Conservation (phyloP, 2,888 invertebrate genomes). For the Andrena trimmerana region DNA sequence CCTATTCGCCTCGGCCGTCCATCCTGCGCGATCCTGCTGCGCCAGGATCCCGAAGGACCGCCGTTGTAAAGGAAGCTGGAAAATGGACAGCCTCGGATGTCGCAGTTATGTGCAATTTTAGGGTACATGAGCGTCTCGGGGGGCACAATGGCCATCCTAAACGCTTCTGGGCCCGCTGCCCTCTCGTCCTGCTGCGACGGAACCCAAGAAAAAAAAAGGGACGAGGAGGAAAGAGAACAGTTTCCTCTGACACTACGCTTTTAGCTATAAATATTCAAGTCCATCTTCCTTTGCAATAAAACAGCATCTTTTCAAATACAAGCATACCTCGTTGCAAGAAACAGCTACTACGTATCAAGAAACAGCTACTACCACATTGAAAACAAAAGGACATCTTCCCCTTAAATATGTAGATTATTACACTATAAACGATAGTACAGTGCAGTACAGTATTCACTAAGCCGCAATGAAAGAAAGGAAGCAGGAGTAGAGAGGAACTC, state of each 20-base stretch:
- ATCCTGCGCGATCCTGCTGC: slow-evolving; percentile 59
- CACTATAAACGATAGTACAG: too few relatives aligned
- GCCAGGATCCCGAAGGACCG: slow-evolving; percentile 19
- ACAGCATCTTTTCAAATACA: too few relatives aligned
- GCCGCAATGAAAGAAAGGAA: slow-evolving; percentile 2
- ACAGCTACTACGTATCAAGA: too few relatives aligned
- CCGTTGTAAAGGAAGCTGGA: slow-evolving; percentile 64
- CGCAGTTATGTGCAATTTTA: slow-evolving; percentile 80
- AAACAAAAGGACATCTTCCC: too few relatives aligned
- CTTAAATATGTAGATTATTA: too few relatives aligned
- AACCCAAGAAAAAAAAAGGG: slow-evolving; percentile 15
- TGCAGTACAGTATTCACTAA: too few relatives aligned
- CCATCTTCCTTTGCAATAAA: too few relatives aligned
- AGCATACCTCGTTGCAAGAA: too few relatives aligned
- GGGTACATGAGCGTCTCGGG: slow-evolving; percentile 79
- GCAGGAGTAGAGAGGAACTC: not conserved
- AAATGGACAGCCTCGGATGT: slow-evolving; percentile 66
- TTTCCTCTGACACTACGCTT: not conserved
- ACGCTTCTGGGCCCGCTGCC: slow-evolving; percentile 18
- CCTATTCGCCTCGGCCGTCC: slow-evolving; percentile 16
- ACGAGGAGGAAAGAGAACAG: slow-evolving; percentile 12
- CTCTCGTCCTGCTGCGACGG: slow-evolving; percentile 44
- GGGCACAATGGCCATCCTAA: slow-evolving; percentile 55
- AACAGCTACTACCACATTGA: too few relatives aligned
- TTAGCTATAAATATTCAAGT: slow-evolving; percentile 3